Conservation (phyloP, 2,113 vertebrate species). For the Gracilinanus agilis region DNA sequence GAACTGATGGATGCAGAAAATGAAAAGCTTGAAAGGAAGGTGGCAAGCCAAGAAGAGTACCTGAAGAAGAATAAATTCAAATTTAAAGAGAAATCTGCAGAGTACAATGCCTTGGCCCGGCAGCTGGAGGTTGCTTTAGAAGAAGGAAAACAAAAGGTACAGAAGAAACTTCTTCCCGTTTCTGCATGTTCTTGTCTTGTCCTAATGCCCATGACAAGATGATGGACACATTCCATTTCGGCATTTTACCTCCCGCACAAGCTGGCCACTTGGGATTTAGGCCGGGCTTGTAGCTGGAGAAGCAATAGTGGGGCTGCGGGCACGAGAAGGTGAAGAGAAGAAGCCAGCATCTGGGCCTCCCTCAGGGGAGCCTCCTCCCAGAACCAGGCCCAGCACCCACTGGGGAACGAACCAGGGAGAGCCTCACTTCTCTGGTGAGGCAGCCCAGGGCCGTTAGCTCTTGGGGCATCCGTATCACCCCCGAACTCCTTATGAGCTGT, state of each 20-base stretch:
- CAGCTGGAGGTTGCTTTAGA: conserved; percentile 89
- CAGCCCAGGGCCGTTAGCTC: not conserved
- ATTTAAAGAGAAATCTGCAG: conserved; percentile 87
- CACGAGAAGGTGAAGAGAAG: not conserved
- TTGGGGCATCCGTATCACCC: not conserved
- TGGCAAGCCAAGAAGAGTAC: conserved; percentile 87
- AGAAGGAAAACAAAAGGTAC: conserved; percentile 90
- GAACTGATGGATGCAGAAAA: conserved; percentile 89
- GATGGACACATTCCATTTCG: conserved; percentile 56
- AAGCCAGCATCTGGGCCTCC: not conserved
- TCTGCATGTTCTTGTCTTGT: conserved; percentile 35
- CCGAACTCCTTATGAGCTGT: not conserved
- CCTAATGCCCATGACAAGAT: conserved; percentile 63
- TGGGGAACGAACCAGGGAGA: not conserved
- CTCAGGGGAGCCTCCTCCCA: too few relatives aligned
- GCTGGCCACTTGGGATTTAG: conserved; percentile 36
- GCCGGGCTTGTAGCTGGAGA: conserved; percentile 8
- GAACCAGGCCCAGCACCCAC: too few relatives aligned
- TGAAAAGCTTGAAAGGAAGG: conserved; percentile 86
- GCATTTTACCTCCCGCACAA: conserved; percentile 51
- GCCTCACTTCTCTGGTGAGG: too few relatives aligned
- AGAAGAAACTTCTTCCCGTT: conserved; percentile 30
- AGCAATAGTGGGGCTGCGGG: conserved; percentile 27
- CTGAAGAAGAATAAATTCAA: conserved; percentile 85
- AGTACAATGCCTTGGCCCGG: conserved; percentile 84